phyloP scores from a whole-genome alignment of 1,140 invertebrate genomes.

The Drosophila kurseongensis region DNA sequence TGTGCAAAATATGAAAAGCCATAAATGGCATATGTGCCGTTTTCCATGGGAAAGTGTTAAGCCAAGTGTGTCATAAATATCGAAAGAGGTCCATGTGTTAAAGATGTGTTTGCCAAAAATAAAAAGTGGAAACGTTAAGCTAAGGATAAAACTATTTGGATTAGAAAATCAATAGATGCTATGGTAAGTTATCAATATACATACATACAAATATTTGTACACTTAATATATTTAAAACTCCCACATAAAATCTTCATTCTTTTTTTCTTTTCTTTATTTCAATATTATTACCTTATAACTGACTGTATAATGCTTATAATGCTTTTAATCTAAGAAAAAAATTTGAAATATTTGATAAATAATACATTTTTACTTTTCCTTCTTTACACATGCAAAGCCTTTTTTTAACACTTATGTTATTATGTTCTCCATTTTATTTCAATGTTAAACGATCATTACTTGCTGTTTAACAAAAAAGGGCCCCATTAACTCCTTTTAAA shows the following conservation, averaged over 20 bases:
- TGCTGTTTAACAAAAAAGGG: not conserved
- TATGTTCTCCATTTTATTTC: too few species aligned
- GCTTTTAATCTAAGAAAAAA: too few species aligned
- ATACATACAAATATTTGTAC: too few species aligned
- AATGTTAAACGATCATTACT: not conserved
- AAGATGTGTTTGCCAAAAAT: constrained; percentile 13
- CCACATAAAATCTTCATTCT: too few species aligned
- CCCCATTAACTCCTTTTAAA: not conserved
- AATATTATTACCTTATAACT: too few species aligned
- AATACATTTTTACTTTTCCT: too few species aligned
- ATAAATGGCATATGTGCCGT: constrained; percentile 35
- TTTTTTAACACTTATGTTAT: not conserved
- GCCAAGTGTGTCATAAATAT: not conserved
- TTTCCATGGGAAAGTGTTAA: constrained; percentile 44
- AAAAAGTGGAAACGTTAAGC: not conserved
- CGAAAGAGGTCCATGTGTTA: constrained; percentile 28
- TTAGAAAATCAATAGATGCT: not conserved
- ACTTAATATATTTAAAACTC: too few species aligned
- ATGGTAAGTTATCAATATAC: constrained; percentile 1
- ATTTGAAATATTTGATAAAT: not conserved
- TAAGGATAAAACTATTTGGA: not conserved
- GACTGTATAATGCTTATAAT: too few species aligned
- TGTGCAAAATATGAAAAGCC: constrained; percentile 51
- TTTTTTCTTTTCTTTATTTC: too few species aligned
- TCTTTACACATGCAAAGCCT: too few species aligned